Evolutionary conservation across 2,797 vertebrate genomes (phyloP).

Genomic region (Fratercula arctica): DNA sequence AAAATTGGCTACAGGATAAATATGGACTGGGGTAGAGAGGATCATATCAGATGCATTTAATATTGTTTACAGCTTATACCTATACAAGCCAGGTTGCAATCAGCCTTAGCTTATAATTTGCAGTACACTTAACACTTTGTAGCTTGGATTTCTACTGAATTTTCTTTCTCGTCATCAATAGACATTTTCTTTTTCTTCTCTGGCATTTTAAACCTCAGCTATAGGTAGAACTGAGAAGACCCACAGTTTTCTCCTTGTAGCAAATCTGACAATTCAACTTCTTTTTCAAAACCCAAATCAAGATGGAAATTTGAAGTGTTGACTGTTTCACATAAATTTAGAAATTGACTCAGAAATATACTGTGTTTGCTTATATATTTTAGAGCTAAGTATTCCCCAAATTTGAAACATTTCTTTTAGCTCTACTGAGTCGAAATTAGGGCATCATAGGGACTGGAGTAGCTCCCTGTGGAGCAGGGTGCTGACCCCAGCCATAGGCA

Average conservation of each 20-base stretch:
- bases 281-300: neutral
- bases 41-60: neutral
- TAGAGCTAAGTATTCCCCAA: neutral
- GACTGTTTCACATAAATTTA: neutral
- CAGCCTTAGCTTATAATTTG: neutral
- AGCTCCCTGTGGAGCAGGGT: rapidly evolving
- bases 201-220: neutral
- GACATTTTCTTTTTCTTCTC: neutral
- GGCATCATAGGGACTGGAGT: neutral
- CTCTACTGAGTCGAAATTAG: neutral
- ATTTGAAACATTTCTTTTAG: neutral
- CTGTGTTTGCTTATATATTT: neutral
- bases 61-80: neutral
- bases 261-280: neutral
- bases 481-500: neutral
- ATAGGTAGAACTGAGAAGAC: neutral
- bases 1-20: neutral
- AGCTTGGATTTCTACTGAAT: neutral
- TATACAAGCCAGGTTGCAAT: neutral
- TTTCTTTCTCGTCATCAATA: neutral
- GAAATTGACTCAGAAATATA: neutral
- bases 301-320: neutral
- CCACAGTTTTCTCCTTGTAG: neutral
- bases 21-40: neutral
- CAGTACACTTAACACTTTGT: neutral